phyloP scores from a whole-genome alignment of 2,113 vertebrate genomes.

The Saiga tatarica region DNA sequence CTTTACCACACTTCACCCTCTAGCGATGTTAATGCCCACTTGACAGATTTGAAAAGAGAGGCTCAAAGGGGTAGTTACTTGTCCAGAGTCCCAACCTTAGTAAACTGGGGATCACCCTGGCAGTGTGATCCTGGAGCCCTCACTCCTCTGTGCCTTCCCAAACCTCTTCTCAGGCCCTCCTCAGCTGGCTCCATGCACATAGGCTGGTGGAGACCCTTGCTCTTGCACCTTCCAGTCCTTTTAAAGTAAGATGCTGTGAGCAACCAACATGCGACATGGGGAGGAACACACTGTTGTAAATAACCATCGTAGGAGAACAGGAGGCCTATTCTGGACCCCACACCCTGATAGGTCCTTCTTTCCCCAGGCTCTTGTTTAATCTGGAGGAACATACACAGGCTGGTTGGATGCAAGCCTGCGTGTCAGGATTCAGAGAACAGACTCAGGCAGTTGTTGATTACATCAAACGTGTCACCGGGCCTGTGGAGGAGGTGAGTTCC shows the following conservation, averaged over 20 bases:
- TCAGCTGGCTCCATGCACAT: rapidly evolving
- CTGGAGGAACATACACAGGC: neutral
- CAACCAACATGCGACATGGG: neutral
- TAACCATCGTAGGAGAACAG: neutral
- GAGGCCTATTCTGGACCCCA: neutral
- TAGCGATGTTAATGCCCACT: neutral
- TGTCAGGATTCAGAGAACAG: neutral
- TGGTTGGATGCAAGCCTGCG: neutral
- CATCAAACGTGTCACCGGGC: neutral
- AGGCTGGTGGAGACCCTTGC: neutral
- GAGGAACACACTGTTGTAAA: neutral
- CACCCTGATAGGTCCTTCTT: neutral
- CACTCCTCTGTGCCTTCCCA: rapidly evolving
- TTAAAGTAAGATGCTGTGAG: neutral
- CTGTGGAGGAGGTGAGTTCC: neutral
- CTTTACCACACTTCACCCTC: rapidly evolving
- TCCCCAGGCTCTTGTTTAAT: neutral
- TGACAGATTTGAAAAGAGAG: neutral
- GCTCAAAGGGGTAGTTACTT: neutral
- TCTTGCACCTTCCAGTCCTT: neutral
- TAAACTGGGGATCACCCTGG: neutral
- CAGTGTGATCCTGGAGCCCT: rapidly evolving
- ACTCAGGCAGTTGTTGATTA: neutral
- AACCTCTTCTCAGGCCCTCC: rapidly evolving
- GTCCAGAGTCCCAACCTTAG: neutral